phyloP scores from a whole-genome alignment of 1,140 invertebrate species.

The Trinorchestia longiramus region DNA sequence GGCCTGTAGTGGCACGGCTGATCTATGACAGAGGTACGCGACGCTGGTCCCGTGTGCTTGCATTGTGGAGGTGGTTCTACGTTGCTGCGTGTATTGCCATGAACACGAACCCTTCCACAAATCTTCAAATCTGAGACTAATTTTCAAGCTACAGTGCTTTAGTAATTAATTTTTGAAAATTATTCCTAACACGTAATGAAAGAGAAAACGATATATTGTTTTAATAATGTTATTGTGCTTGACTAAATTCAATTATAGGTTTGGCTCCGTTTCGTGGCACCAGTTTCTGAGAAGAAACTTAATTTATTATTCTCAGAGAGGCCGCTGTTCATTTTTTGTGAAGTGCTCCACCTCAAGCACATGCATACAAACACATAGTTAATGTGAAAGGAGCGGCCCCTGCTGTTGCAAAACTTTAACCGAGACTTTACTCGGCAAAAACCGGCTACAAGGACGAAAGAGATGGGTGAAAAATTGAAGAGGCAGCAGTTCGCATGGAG shows the following conservation, averaged over 20 bases:
- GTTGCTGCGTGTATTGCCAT: background rate
- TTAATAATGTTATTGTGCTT: too few relatives aligned
- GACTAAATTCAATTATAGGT: background rate
- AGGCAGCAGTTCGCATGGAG: constrained; percentile 23
- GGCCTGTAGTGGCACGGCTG: background rate
- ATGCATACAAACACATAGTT: background rate
- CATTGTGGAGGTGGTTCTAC: background rate
- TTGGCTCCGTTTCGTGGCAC: background rate
- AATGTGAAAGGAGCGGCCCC: background rate
- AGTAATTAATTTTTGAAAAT: too few relatives aligned
- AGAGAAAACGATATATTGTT: too few relatives aligned
- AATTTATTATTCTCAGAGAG: background rate
- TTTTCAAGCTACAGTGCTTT: too few relatives aligned
- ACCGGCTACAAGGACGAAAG: background rate
- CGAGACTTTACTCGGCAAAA: background rate
- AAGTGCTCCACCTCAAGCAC: background rate
- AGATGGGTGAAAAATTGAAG: constrained; percentile 11
- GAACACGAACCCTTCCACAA: background rate
- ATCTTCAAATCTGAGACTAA: too few relatives aligned
- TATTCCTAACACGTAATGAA: too few relatives aligned
- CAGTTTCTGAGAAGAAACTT: background rate
- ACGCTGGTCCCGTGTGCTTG: background rate
- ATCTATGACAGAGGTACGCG: background rate
- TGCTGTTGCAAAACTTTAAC: background rate
- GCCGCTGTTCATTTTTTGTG: background rate